Conservation (phyloP, 2,797 vertebrate genomes). For the Glossophaga mutica region DNA sequence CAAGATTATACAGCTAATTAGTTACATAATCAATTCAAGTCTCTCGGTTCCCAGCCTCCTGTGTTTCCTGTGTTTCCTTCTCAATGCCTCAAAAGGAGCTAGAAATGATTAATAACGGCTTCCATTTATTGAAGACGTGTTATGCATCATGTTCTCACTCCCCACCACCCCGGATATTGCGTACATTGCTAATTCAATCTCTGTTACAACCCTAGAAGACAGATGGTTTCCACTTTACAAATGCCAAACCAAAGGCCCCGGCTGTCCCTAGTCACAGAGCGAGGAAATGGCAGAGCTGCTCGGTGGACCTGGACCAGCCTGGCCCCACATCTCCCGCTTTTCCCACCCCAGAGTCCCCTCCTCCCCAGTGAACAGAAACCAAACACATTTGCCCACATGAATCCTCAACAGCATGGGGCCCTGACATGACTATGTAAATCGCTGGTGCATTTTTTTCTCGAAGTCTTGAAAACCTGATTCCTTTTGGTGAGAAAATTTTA, state of each 20-base stretch:
- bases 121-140: neutral
- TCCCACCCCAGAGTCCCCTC: neutral
- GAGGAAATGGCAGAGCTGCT: neutral
- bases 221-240: neutral
- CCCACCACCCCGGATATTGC: rapidly evolving
- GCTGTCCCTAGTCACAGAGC: neutral
- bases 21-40: neutral
- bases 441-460: neutral
- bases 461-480: constrained; percentile 19
- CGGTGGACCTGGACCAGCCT: neutral
- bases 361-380: neutral
- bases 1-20: neutral
- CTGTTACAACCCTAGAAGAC: neutral
- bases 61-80: neutral
- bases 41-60: neutral
- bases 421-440: neutral
- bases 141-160: neutral
- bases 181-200: neutral
- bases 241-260: neutral
- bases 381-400: neutral
- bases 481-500: constrained; percentile 28
- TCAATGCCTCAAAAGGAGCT: neutral
- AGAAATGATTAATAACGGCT: neutral
- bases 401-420: neutral
- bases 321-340: neutral